A percentile compares a stretch with the other conserved stretches of the same genome.
Conservation (phyloP, 2,113 vertebrate species). For the Deroptyus accipitrinus region DNA sequence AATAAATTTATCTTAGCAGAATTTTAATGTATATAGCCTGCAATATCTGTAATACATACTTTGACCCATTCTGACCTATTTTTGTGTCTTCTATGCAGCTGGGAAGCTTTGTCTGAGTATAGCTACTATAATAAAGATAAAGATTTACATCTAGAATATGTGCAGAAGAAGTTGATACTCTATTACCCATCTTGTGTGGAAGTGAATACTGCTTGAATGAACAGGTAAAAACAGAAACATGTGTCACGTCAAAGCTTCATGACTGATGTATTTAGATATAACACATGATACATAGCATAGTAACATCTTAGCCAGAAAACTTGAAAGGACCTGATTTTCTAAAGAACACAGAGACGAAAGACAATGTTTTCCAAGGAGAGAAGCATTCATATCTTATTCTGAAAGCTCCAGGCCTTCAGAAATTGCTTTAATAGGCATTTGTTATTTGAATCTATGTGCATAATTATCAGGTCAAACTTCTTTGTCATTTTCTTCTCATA, state of each 20-base stretch:
- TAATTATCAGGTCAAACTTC: slow-evolving; percentile 22
- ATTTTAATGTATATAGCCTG: background rate
- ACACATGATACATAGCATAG: slow-evolving; percentile 60
- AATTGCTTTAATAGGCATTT: slow-evolving; percentile 34
- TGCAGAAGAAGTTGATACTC: background rate
- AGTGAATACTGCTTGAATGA: slow-evolving; percentile 2
- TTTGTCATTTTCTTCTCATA: slow-evolving; percentile 9
- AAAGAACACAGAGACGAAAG: slow-evolving; percentile 61
- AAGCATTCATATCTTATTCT: slow-evolving; percentile 22
- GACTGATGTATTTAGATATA: slow-evolving; percentile 62
- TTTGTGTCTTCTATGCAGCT: background rate
- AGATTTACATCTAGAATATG: background rate
- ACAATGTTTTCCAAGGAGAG: slow-evolving; percentile 41
- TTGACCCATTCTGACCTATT: background rate
- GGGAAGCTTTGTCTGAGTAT: background rate
- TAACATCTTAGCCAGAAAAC: slow-evolving; percentile 44
- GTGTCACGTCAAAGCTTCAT: slow-evolving; percentile 54
- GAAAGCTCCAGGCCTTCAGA: slow-evolving; percentile 32
- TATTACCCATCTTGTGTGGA: background rate
- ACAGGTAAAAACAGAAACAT: slow-evolving; percentile 48
- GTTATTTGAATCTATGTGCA: background rate
- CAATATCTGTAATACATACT: background rate
- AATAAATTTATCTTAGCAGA: background rate
- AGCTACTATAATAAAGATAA: background rate
- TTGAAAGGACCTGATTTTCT: slow-evolving; percentile 57